Conservation (phyloP, 2,888 invertebrate genomes). For the Melikaiella ostensackeni region DNA sequence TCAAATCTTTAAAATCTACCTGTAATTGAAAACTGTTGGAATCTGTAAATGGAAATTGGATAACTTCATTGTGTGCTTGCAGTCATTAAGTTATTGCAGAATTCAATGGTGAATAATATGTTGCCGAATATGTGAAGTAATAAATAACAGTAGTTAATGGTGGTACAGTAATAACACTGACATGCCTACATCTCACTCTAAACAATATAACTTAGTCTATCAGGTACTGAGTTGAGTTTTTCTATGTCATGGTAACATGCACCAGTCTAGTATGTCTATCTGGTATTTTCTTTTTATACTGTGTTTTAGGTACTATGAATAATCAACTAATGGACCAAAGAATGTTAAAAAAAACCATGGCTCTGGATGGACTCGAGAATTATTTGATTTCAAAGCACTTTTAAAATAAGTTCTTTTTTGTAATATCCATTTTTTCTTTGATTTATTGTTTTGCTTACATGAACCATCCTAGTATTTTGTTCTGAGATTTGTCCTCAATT, state of each 20-base stretch:
- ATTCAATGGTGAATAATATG: conserved; percentile 55
- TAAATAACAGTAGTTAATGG: conserved; percentile 74
- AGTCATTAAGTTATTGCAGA: conserved; percentile 65
- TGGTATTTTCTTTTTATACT: conserved; percentile 52
- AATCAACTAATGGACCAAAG: conserved; percentile 5
- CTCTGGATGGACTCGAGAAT: conserved; percentile 10
- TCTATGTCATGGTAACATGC: conserved; percentile 77
- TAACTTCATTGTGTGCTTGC: conserved; percentile 59
- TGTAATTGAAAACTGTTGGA: conserved; percentile 40
- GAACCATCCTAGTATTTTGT: not conserved
- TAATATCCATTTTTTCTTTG: not conserved
- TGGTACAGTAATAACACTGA: conserved; percentile 76
- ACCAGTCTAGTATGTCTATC: conserved; percentile 73
- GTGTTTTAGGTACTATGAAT: conserved; percentile 45
- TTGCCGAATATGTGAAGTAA: conserved; percentile 74
- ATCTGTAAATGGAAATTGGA: conserved; percentile 24
- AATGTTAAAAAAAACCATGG: not conserved
- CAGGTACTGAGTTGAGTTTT: conserved; percentile 76
- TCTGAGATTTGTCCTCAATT: not conserved
- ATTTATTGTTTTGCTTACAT: not conserved
- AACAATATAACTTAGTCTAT: conserved; percentile 77
- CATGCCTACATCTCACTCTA: conserved; percentile 74
- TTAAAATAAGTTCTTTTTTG: not conserved
- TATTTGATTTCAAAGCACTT: not conserved
- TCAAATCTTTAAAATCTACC: conserved; percentile 28